These are phyloP conservation scores for Acrossocheilus wenchowensis DNA, from an alignment of 2,797 vertebrate species.

Conservation along the genomic window DNA sequence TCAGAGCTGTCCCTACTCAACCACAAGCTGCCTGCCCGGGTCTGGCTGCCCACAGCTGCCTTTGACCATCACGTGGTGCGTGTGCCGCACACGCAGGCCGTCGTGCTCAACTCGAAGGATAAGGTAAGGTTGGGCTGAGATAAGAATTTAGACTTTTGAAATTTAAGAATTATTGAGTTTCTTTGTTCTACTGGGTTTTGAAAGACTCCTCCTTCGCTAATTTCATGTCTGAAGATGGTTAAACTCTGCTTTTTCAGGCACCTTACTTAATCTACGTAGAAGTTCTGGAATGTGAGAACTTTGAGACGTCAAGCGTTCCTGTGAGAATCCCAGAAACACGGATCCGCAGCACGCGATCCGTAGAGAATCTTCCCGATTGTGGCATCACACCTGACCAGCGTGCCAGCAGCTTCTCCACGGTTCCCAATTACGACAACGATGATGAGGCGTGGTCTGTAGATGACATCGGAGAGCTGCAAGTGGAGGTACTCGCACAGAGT, in stretches of 20 bases:
- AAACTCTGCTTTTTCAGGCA: slow-evolving; percentile 75
- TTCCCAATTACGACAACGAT: slow-evolving; percentile 95
- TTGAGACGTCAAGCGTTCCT: slow-evolving; percentile 90
- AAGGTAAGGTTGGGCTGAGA: slow-evolving; percentile 78
- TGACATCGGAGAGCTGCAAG: slow-evolving; percentile 94
- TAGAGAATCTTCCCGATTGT: slow-evolving; percentile 93
- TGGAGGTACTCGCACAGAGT: slow-evolving; percentile 82
- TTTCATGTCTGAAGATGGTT: not conserved
- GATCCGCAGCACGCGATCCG: slow-evolving; percentile 92
- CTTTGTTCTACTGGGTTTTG: not conserved
- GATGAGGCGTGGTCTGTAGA: slow-evolving; percentile 97
- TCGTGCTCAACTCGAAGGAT: slow-evolving; percentile 96
- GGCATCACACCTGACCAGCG: slow-evolving; percentile 88
- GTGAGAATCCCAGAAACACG: slow-evolving; percentile 92
- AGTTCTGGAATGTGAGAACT: slow-evolving; percentile 95
- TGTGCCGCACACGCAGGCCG: slow-evolving; percentile 92
- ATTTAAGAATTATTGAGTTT: not conserved
- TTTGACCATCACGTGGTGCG: slow-evolving; percentile 93
- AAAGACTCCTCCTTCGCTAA: not conserved
- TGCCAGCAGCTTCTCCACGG: slow-evolving; percentile 87
- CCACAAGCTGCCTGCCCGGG: slow-evolving; percentile 92
- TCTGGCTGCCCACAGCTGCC: slow-evolving; percentile 92
- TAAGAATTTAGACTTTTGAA: not conserved
- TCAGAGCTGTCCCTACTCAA: slow-evolving; percentile 95
- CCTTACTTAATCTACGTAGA: slow-evolving; percentile 97